Evolutionary conservation across 2,888 invertebrate species (phyloP).

Genomic region (Volucella zonaria): DNA sequence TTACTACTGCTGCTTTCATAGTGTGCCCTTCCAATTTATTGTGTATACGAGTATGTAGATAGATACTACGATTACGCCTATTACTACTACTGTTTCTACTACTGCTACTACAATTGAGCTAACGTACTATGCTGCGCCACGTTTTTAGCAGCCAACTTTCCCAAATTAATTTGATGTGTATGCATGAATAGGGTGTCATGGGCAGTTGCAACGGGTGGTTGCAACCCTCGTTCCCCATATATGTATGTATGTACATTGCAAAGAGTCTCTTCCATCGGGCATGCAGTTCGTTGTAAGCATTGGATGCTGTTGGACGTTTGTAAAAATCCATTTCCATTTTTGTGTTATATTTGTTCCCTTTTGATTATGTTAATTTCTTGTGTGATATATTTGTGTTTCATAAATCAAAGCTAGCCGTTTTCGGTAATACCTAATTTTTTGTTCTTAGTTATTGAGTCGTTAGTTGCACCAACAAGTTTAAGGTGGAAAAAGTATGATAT

Average conservation of each 20-base stretch:
- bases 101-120: slow-evolving; percentile 44
- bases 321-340: slow-evolving; percentile 33
- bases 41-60: slow-evolving; percentile 6
- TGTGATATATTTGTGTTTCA: slow-evolving; percentile 5
- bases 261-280: slow-evolving; percentile 38
- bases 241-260: slow-evolving; percentile 18
- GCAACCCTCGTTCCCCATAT: slow-evolving; percentile 14
- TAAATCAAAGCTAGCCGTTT: not conserved
- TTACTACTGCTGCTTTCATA: slow-evolving; percentile 43
- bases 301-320: slow-evolving; percentile 62
- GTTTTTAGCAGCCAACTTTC: not conserved
- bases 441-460: no score
- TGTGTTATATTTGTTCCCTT: slow-evolving; percentile 23
- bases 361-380: not conserved
- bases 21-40: slow-evolving; percentile 43
- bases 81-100: slow-evolving; percentile 57
- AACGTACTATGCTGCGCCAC: slow-evolving; percentile 16
- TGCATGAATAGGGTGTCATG: slow-evolving; percentile 41
- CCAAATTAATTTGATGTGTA: slow-evolving; percentile 45
- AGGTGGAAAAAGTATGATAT: not conserved
- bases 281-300: slow-evolving; percentile 60
- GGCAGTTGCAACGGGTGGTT: slow-evolving; percentile 14
- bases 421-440: no score
- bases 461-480: not conserved
- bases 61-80: slow-evolving; percentile 63